Evolutionary conservation across 1,140 invertebrate species (phyloP), one percentile per base, ranked within the genome.

Genomic region (Pseudomyrmex dendroicus): DNA sequence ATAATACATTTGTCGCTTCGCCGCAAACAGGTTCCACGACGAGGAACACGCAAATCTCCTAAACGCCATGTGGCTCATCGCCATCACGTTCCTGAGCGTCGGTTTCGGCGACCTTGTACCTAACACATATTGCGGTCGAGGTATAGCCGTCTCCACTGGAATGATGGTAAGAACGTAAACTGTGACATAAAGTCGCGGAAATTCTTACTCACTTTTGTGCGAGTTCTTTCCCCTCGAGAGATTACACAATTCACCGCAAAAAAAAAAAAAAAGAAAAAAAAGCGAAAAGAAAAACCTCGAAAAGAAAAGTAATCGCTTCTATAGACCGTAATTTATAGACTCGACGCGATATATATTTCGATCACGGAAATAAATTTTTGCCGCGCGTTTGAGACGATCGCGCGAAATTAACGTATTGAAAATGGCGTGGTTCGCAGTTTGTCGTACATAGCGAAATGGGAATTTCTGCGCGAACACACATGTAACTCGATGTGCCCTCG

Each of bases 81-180:
- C 98, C 91, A 99, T 99, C 93, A 99, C 98, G 91, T 98, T 99
- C 96, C 97, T 99, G 91, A 99, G 98, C 95, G 98, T 99, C 93
- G 98, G 99, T 93, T 99, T 99, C 96, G 99, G 99, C 93, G 99
- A 99, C 96, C 99, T 99, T 94, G 99, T 99, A 93, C 99, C 99
- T 92, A 99, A 99, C 95, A 99, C 99, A 87, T 99, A 99, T 96
- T 99, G 99, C 95, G 99, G 99, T 91, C 96, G 99, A 94, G 98
- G 98, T 93, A 99, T 99, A 92, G 98, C 99, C 91, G 98, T 99
- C 91, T 98, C 97, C 93, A 99, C 98, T 86, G 99, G 99, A 92
- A 98, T 99, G 93, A 99, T 99, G 98, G 99, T 99, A 97, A 98
- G 96, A 94, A 44, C 35, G 66, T 35, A 64, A 15, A 68, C 44